Conservation (phyloP, 2,797 vertebrate species). For the Lateolabrax maculatus region DNA sequence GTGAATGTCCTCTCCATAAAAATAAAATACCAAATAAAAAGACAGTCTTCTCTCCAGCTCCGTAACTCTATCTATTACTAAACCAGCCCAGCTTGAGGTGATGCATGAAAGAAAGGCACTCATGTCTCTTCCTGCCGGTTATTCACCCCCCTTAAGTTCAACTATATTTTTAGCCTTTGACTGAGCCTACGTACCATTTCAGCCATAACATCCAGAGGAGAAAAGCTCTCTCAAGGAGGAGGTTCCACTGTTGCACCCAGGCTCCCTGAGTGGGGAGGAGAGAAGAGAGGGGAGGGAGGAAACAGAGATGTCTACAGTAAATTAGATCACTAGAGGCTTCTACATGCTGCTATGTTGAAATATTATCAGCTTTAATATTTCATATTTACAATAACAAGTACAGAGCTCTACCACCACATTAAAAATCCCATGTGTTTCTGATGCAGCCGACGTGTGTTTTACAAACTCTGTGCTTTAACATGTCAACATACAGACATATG, state of each 20-base stretch:
- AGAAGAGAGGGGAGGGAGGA: slow-evolving; percentile 22
- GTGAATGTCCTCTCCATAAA: neutral
- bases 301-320: slow-evolving; percentile 55
- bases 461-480: neutral
- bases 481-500: neutral
- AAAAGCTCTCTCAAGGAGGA: slow-evolving; percentile 37
- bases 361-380: slow-evolving; percentile 25
- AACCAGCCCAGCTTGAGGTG: slow-evolving; percentile 1
- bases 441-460: neutral
- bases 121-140: neutral
- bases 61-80: neutral
- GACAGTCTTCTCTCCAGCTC: neutral
- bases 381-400: slow-evolving; percentile 21
- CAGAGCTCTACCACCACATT: neutral
- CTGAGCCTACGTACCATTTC: slow-evolving; percentile 72
- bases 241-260: slow-evolving; percentile 44
- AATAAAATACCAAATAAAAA: too few species aligned
- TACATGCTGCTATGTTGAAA: slow-evolving; percentile 10
- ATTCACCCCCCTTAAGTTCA: neutral
- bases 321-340: slow-evolving; percentile 38
- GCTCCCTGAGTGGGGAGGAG: slow-evolving; percentile 57
- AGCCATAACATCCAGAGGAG: slow-evolving; percentile 67
- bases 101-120: neutral
- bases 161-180: neutral
- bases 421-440: neutral